Evolutionary conservation across 1,140 invertebrate species (phyloP).

Genomic region (Danaus melanippus): DNA sequence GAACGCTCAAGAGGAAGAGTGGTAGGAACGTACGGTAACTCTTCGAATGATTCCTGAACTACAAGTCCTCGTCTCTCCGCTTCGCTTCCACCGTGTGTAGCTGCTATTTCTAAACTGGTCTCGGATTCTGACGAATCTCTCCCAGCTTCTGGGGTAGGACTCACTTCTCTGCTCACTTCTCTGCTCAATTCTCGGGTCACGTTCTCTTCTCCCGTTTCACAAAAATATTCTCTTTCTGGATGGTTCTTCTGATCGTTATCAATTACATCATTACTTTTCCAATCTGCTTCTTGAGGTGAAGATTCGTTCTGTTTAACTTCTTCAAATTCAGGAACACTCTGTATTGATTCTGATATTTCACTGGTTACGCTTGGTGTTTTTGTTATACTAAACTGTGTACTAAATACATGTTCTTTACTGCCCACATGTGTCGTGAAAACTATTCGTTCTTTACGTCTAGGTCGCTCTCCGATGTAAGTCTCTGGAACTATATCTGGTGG

Average conservation of each 20-base stretch:
- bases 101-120: constrained; percentile 76
- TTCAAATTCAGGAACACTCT: constrained; percentile 45
- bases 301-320: constrained; percentile 16
- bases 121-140: constrained; percentile 85
- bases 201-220: constrained; percentile 9
- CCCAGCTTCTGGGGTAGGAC: constrained; percentile 52
- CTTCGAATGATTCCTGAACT: constrained; percentile 87
- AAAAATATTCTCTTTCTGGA: neutral
- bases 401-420: constrained; percentile 58
- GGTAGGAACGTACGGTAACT: constrained; percentile 89
- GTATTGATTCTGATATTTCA: constrained; percentile 54
- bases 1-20: constrained; percentile 87
- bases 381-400: constrained; percentile 62
- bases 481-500: no score
- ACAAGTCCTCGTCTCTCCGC: constrained; percentile 83
- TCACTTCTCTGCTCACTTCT: constrained; percentile 16
- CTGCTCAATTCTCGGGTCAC: constrained; percentile 5
- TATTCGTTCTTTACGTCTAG: constrained; percentile 38
- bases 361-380: constrained; percentile 62
- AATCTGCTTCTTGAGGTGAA: constrained; percentile 4
- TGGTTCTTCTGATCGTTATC: constrained; percentile 48
- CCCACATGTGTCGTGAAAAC: constrained; percentile 59
- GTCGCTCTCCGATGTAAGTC: constrained; percentile 13
- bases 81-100: constrained; percentile 54
- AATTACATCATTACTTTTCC: constrained; percentile 5